Evolutionary conservation across 2,113 vertebrate genomes (phyloP).

Genomic region (Parus major): DNA sequence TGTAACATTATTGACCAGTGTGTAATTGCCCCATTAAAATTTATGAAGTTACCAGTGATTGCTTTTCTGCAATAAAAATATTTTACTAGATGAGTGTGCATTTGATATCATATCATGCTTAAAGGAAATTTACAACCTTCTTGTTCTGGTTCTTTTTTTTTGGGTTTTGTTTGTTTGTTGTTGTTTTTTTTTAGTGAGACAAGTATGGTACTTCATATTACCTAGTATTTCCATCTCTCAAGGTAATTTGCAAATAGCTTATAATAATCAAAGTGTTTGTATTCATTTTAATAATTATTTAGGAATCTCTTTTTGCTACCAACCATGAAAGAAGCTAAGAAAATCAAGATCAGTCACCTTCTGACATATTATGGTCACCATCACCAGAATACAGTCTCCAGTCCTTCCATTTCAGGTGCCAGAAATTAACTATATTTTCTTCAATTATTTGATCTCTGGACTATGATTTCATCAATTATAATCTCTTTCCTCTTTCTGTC

Average conservation of each 20-base stretch:
- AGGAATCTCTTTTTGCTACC: not conserved
- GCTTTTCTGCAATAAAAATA: constrained; percentile 38
- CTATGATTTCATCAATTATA: not conserved
- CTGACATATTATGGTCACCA: not conserved
- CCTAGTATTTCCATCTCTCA: not conserved
- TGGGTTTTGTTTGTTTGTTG: not conserved
- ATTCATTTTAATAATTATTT: not conserved
- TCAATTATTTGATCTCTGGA: not conserved
- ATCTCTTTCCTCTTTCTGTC: not conserved
- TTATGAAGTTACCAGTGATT: constrained; percentile 20
- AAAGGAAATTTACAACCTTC: not conserved
- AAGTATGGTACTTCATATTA: not conserved
- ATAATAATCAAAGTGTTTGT: not conserved
- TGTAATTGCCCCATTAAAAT: constrained; percentile 49
- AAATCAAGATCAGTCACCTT: not conserved
- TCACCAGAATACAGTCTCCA: not conserved
- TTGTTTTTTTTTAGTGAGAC: not conserved
- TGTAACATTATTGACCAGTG: constrained; percentile 19
- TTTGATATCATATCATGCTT: not conserved
- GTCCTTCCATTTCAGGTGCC: not conserved
- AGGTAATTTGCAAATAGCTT: not conserved
- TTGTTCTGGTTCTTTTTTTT: not conserved
- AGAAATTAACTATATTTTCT: not conserved
- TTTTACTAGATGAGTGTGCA: not conserved
- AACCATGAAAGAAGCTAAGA: not conserved